Percentiles rank a stretch among this genome's conserved stretches.
Evolutionary conservation across 1,140 invertebrate species (phyloP).

Genomic region (Brachystomella parvula): DNA sequence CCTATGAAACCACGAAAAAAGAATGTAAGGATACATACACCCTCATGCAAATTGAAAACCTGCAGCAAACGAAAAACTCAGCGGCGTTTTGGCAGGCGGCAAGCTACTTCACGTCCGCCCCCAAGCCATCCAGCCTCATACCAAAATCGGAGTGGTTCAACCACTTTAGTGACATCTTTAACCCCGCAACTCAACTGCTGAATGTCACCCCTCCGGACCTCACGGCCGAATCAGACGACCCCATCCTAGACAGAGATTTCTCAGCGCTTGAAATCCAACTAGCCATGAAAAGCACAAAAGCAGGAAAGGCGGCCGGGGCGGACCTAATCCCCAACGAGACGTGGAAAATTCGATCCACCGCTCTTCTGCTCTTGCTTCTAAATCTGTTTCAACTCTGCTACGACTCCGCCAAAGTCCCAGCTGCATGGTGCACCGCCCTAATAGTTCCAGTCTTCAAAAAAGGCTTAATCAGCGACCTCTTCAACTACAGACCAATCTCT

Average conservation of each 20-base stretch:
- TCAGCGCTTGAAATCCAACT: background rate
- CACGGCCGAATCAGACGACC: background rate
- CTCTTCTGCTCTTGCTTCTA: background rate
- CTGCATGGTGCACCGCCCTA: background rate
- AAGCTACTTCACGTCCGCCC: background rate
- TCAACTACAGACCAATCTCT: constrained; percentile 38
- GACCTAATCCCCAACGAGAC: constrained; percentile 10
- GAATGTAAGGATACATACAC: background rate
- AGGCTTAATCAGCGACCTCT: constrained; percentile 23
- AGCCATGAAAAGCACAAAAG: background rate
- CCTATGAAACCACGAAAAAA: background rate
- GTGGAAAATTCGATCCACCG: background rate
- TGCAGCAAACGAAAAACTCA: no score
- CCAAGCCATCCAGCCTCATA: background rate
- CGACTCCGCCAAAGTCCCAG: background rate
- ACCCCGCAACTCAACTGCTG: background rate
- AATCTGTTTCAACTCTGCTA: background rate
- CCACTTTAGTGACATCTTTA: background rate
- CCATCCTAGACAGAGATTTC: background rate
- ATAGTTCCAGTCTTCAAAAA: constrained; percentile 34
- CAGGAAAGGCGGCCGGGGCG: constrained; percentile 1
- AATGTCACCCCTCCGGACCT: background rate
- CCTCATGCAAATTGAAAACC: background rate
- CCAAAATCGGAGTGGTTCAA: background rate
- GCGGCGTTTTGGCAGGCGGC: background rate